Conservation (phyloP, 2,797 vertebrate genomes). For the Pipistrellus pygmaeus region DNA sequence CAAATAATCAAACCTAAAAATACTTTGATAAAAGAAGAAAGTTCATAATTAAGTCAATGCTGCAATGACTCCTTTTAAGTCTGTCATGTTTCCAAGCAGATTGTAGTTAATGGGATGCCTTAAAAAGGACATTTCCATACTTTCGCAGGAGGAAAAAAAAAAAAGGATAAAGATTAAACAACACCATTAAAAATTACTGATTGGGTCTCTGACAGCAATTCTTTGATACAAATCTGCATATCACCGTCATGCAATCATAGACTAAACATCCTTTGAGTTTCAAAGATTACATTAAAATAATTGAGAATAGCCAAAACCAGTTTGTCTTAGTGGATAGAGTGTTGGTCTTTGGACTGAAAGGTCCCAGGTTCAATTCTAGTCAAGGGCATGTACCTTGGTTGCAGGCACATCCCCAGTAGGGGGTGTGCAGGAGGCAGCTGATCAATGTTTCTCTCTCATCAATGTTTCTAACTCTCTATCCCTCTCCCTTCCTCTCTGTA, state of each 20-base stretch:
- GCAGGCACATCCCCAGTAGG: too few relatives aligned
- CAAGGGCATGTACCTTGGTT: too few relatives aligned
- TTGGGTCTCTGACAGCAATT: not conserved
- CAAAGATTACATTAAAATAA: not conserved
- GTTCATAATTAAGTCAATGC: slow-evolving; percentile 4
- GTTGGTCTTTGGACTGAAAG: too few relatives aligned
- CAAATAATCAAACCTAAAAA: slow-evolving; percentile 56
- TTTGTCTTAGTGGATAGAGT: too few relatives aligned
- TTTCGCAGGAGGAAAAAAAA: not conserved
- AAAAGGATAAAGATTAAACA: not conserved
- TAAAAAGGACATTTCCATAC: not conserved
- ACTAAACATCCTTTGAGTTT: not conserved
- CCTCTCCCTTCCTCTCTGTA: too few relatives aligned
- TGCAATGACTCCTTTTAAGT: not conserved
- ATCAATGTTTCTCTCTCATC: too few relatives aligned
- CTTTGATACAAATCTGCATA: not conserved
- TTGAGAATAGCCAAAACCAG: not conserved
- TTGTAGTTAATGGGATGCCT: not conserved
- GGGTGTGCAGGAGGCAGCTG: too few relatives aligned
- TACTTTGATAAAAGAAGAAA: not conserved
- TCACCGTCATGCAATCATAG: not conserved
- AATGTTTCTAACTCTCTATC: too few relatives aligned
- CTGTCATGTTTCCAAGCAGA: not conserved
- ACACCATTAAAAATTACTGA: not conserved
- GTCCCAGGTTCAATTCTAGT: too few relatives aligned